Evolutionary conservation across 2,113 vertebrate genomes (phyloP).

Genomic region (Plectropomus leopardus): DNA sequence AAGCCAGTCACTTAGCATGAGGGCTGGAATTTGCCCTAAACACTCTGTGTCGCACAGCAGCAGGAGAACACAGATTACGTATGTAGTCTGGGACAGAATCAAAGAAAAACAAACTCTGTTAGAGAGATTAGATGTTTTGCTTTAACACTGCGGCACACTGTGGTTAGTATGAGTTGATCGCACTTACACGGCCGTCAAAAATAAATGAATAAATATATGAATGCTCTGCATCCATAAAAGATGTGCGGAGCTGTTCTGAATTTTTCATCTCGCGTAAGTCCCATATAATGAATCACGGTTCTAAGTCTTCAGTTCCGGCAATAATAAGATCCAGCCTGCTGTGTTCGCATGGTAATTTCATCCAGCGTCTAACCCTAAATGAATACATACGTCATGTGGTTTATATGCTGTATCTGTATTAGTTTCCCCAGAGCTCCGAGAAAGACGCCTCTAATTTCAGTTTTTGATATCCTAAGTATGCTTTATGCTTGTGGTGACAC

Average conservation of each 20-base stretch:
- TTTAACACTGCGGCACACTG: conserved; percentile 24
- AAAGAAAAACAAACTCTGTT: conserved; percentile 31
- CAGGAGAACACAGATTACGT: conserved; percentile 2
- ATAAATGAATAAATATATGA: conserved; percentile 54
- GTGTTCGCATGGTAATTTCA: conserved; percentile 71
- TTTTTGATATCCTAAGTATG: conserved; percentile 76
- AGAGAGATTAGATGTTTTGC: conserved; percentile 46
- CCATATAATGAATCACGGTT: conserved; percentile 69
- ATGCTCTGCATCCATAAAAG: conserved; percentile 33
- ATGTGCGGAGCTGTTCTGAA: conserved; percentile 42
- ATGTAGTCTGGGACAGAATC: conserved; percentile 24
- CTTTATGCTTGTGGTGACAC: conserved; percentile 71
- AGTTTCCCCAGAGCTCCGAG: conserved; percentile 58
- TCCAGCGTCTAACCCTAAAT: conserved; percentile 72
- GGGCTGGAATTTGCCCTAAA: conserved; percentile 31
- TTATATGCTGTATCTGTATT: conserved; percentile 75
- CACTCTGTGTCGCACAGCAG: conserved; percentile 31
- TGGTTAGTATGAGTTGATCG: conserved; percentile 37
- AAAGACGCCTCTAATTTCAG: conserved; percentile 75
- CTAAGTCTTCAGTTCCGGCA: conserved; percentile 68
- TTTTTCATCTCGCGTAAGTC: conserved; percentile 57
- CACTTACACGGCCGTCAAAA: conserved; percentile 54
- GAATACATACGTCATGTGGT: conserved; percentile 80
- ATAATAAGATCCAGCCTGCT: conserved; percentile 77
- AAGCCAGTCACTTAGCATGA: conserved; percentile 54